Evolutionary conservation across 2,113 vertebrate species (phyloP).

Genomic region (Podiceps cristatus): DNA sequence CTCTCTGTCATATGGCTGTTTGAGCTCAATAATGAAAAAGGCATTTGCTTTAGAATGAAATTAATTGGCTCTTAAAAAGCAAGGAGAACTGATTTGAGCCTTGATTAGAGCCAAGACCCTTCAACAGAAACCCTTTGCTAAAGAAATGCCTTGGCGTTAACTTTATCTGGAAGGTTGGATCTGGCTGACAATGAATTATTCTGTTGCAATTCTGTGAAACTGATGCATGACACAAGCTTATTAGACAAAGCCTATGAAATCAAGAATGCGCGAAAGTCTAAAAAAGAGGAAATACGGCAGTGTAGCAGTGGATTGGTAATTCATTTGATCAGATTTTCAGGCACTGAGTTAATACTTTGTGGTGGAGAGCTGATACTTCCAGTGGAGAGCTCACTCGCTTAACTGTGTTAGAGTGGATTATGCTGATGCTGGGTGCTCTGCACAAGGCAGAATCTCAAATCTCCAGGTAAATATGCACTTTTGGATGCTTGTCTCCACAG

Average conservation of each 20-base stretch:
- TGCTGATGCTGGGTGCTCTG: not conserved
- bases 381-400: not conserved
- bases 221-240: not conserved
- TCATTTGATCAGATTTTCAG: not conserved
- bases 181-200: not conserved
- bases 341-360: not conserved
- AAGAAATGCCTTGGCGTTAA: not conserved
- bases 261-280: not conserved
- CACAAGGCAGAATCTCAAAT: not conserved
- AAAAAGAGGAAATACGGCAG: not conserved
- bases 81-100: not conserved
- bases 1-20: not conserved
- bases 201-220: not conserved
- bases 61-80: not conserved
- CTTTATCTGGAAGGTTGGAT: not conserved
- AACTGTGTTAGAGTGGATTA: not conserved
- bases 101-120: not conserved
- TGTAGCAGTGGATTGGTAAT: not conserved
- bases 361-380: not conserved
- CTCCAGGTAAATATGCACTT: not conserved
- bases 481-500: not conserved
- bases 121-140: not conserved
- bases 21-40: not conserved
- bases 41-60: not conserved
- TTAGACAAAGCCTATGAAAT: not conserved